These are phyloP conservation scores for Parapsyche elsis DNA, from an alignment of 1,140 invertebrate species.

Conservation along the genomic window DNA sequence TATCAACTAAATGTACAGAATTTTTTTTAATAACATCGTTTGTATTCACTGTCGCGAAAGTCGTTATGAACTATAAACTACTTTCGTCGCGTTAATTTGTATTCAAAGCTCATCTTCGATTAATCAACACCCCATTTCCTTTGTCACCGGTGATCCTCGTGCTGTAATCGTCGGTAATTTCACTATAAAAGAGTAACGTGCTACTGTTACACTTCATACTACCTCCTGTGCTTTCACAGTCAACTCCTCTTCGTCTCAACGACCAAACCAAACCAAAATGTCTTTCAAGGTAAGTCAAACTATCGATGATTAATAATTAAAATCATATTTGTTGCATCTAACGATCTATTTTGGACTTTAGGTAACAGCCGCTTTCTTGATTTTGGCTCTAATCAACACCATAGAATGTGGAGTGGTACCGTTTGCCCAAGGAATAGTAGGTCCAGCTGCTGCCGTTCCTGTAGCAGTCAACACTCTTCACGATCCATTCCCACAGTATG, in stretches of 20 bases:
- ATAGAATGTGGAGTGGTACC: constrained; percentile 55
- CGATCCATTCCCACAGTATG: constrained; percentile 67
- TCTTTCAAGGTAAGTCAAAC: constrained; percentile 53
- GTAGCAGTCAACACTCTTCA: constrained; percentile 60
- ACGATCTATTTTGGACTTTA: constrained; percentile 9
- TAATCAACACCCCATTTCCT: constrained; percentile 53
- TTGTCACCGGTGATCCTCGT: constrained; percentile 37
- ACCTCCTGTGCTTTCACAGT: constrained; percentile 56
- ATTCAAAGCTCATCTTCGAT: constrained; percentile 48
- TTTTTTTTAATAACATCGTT: no score
- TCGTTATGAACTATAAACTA: constrained; percentile 9
- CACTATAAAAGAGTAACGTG: constrained; percentile 54
- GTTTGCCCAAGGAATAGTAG: constrained; percentile 39
- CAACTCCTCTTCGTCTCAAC: constrained; percentile 36
- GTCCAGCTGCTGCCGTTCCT: constrained; percentile 55
- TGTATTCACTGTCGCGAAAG: constrained; percentile 10
- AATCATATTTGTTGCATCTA: not conserved
- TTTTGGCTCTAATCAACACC: constrained; percentile 41
- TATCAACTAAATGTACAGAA: no score
- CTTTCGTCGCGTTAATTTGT: constrained; percentile 30
- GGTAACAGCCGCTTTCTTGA: constrained; percentile 49
- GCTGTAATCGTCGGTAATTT: constrained; percentile 55
- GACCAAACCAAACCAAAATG: constrained; percentile 45
- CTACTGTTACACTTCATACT: constrained; percentile 51
- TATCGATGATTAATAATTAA: not conserved